Evolutionary conservation across 2,797 vertebrate genomes (phyloP), one percentile per base, ranked within the genome.

Genomic region (Acrossocheilus wenchowensis): DNA sequence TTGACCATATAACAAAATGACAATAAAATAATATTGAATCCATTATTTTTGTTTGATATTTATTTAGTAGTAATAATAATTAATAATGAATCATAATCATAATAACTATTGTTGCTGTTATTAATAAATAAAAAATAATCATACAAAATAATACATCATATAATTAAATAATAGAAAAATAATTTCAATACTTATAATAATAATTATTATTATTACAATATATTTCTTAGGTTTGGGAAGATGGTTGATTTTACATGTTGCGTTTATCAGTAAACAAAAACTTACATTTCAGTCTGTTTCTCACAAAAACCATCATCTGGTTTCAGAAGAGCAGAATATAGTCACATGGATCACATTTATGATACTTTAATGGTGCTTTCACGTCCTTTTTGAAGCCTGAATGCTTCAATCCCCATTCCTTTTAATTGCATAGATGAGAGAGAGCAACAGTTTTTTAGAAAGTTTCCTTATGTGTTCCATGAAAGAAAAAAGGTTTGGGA

Each of bases 281-380:
- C 30, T 10, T 19, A 54, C 10, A 77, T 54, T 52, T 77, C 45
- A 21, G 26, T 23, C 48, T 75, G 73, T 52, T 75, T 48, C 73
- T 75, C 45, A 50, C 48, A 77, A 48, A 43, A 77, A 52, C 8
- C 30, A 77, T 77, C 74, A 77, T 77, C 48, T 77, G 74, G 50
- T 52, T 77, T 52, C 26, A 77, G 74, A 26, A 54, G 30, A 54
- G 5, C 21, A 14, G 48, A 50, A 77, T 54, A 34, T 30, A 52
- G 48, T 77, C 74, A 77, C 26, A 77, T 77, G 74, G 74, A 77
- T 36, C 45, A 77, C 48, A 77, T 77, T 77, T 34, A 77, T 50
- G 30, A 50, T 69, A 21, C 34, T 69, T 69, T 39, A 69, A 69
- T 69, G 66, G 34, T 69, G 66, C 17, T 21, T 69, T 69, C 66